Evolutionary conservation across 2,797 vertebrate genomes (phyloP), one percentile per base, ranked within the genome.

Genomic region (Bovichtus diacanthus): DNA sequence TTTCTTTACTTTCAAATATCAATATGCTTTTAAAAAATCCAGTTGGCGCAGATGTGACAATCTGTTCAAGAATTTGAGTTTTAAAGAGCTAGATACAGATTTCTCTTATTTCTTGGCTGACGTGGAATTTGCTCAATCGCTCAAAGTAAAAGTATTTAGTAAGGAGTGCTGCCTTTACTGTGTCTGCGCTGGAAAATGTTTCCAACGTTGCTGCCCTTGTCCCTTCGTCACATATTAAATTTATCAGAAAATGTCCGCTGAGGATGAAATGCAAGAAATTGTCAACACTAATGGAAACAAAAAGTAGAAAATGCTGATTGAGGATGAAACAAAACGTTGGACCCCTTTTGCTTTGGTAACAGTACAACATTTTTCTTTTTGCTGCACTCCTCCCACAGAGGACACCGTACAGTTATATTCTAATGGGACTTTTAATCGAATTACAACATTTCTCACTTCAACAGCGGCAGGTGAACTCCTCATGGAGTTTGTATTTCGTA

Each of bases 401-500:
- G 41, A 51, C 36, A 27, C 34, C 16, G 54, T 54, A 6, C 12
- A 36, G 23, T 74, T 74, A 51, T 47, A 27, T 60, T 59, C 50
- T 74, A 13, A 0, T 21, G 59, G 46, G 46, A 54, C 36, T 51
- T 27, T 6, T 60, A 38, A 31, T 56, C 51, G 23, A 59, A 60
- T 71, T 49, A 15, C 49, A 31, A 78, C n/a, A 29, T 27, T 54
- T 73, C 60, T 34, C 44, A 66, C 43, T 79, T 70, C 46, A 76
- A 60, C 23, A 54, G 21, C 62, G 53, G 62, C 71, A 63, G 73
- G 66, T 75, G 47, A 72, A 69, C 39, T 77, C 10, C 53, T 46
- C 4, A 16, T 55, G 34, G 29, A 82, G 56, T 73, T 71, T 43
- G 11, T 59, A 38, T 78, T 31, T 73, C n/a, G 15, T 80, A 19